Percentiles rank a stretch among this genome's conserved stretches.
Evolutionary conservation across 2,797 vertebrate genomes (phyloP).

Genomic region (Sebastes dallii): DNA sequence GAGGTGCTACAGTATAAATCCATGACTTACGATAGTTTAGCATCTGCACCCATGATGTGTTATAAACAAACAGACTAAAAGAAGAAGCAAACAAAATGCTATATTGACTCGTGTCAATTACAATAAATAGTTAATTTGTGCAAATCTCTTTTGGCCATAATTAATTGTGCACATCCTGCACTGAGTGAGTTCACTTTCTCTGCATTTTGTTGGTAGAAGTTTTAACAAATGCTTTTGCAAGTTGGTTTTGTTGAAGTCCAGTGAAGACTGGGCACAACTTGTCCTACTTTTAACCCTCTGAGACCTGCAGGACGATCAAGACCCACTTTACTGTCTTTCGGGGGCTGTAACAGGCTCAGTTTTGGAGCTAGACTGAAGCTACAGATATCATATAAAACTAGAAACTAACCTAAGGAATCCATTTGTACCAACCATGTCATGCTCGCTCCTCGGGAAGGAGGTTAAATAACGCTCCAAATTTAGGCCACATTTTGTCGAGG

Average conservation of each 20-base stretch:
- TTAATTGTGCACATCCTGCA: neutral
- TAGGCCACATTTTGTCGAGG: too few species aligned
- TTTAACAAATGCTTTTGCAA: neutral
- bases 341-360: accelerated
- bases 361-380: too few species aligned
- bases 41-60: neutral
- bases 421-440: too few species aligned
- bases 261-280: neutral
- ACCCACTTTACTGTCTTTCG: accelerated
- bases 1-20: too few species aligned
- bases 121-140: neutral
- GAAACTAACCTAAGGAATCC: too few species aligned
- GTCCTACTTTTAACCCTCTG: neutral
- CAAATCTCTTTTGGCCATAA: neutral
- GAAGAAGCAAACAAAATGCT: neutral
- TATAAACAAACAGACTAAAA: neutral
- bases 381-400: too few species aligned
- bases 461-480: too few species aligned
- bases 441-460: too few species aligned
- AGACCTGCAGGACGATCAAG: too few species aligned
- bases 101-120: neutral
- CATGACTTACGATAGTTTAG: too few species aligned
- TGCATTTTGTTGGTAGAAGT: neutral
- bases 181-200: neutral
- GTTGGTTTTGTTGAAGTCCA: neutral